Conservation (phyloP, 2,113 vertebrate genomes). For the Hyperoodon ampullatus region DNA sequence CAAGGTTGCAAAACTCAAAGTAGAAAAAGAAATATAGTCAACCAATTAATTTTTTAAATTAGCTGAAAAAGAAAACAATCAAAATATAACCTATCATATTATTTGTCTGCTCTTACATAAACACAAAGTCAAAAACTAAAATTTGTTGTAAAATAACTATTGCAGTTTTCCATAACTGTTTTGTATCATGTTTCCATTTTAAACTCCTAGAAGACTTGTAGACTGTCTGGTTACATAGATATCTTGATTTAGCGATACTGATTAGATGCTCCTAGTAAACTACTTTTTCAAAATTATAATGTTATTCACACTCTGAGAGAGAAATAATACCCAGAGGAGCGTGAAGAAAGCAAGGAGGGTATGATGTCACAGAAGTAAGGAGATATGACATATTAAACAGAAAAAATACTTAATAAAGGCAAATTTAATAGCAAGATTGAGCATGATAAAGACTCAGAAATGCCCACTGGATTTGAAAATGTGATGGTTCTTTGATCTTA, state of each 20-base stretch:
- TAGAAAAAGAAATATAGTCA: not conserved
- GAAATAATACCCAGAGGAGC: not conserved
- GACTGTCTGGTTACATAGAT: not conserved
- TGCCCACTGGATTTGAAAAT: not conserved
- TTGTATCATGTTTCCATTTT: not conserved
- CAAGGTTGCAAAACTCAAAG: not conserved
- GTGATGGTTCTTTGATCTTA: not conserved
- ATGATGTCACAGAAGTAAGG: not conserved
- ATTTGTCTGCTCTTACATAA: not conserved
- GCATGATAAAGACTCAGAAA: not conserved
- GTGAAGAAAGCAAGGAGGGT: not conserved
- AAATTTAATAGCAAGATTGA: not conserved
- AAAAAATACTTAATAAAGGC: not conserved
- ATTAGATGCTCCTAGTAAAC: not conserved
- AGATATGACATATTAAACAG: not conserved
- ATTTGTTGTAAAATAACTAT: not conserved
- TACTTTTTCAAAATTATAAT: not conserved
- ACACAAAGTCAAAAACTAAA: not conserved
- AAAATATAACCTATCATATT: not conserved
- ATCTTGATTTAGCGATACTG: not conserved
- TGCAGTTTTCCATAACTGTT: not conserved
- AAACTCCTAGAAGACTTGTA: not conserved
- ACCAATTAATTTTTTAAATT: not conserved
- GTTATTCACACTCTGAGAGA: not conserved
- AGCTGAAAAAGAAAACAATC: not conserved